Base-by-base conservation (phyloP, 2,113 vertebrate genomes). In the Centropristis striata region DNA sequence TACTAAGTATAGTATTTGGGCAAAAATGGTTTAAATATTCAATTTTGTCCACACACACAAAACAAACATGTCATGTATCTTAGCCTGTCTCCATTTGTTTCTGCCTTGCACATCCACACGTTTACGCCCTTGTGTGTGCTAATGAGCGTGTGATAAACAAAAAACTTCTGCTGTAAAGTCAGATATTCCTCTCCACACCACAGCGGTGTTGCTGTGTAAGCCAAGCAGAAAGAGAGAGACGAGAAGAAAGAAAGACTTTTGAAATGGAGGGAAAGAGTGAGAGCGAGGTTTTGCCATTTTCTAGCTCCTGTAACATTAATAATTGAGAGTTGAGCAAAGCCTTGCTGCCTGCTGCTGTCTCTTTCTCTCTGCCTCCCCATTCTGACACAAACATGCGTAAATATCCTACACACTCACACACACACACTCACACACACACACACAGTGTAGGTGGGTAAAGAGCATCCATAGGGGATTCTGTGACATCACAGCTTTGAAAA, bases 401-500 rank as follows among this genome's bases (percentile, higher is more conserved):
- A 39, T 5, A 14, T 3, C 15, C 44, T 23, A 55, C 53, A 55
- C 15, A 20, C 8, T 20, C 27, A 57, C 61, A 64, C 39, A 27
- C 39, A 18, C 61, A 41, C 57, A 49, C 27, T 51, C 63, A 36
- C 37, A 27, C 23, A 66, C 55, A 73, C 66, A 44, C 28, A 51
- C 50, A 83, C 73, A 87, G 50, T 80, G 58, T 71, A 39, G 44
- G 23, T 28, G 23, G 32, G 44, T 54, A 41, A 63, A 71, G 58
- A 60, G 53, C 75, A 81, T 72, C 81, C 67, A 82, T 84, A 87
- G 46, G 70, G 70, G 68, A 78, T 61, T 76, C 25, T 54, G 42
- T 87, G 75, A 90, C 90, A 87, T 87, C 83, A 85, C 46, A 27
- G 42, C 61, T 83, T n/a, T 47, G 67, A 82, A 91, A 89, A 88